A percentile compares a stretch with the other conserved stretches of the same genome.
phyloP scores from a whole-genome alignment of 2,888 invertebrate genomes.

The Athalia rosae region DNA sequence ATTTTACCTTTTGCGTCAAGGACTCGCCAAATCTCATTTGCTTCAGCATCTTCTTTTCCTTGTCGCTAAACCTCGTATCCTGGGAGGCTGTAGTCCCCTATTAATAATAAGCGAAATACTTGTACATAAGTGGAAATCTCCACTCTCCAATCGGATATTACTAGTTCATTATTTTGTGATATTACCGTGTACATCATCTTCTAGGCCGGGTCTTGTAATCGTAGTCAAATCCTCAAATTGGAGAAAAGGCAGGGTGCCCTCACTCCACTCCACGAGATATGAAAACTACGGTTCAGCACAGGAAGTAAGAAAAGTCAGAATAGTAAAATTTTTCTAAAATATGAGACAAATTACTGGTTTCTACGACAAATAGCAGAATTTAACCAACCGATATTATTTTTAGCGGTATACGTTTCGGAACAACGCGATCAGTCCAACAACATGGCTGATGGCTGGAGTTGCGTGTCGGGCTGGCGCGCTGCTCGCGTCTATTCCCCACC shows the following conservation, averaged over 20 bases:
- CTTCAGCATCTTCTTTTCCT: conserved; percentile 99
- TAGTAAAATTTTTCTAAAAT: neutral
- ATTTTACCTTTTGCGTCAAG: conserved; percentile 88
- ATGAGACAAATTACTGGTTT: conserved; percentile 14
- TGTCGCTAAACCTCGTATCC: conserved; percentile 99
- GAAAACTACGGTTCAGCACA: conserved; percentile 33
- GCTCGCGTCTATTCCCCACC: neutral
- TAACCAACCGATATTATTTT: conserved; percentile 9
- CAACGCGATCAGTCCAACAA: conserved; percentile 53
- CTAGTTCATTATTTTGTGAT: neutral
- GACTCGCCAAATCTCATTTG: conserved; percentile 99
- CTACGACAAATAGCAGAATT: neutral
- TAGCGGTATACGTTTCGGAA: conserved; percentile 20
- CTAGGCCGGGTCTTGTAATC: conserved; percentile 34
- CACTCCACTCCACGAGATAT: neutral
- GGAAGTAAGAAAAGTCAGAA: conserved; percentile 23
- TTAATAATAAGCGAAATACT: conserved; percentile 58
- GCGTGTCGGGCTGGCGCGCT: neutral
- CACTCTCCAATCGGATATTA: too few species aligned
- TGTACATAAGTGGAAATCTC: too few species aligned
- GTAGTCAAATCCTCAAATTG: neutral
- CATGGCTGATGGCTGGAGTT: conserved; percentile 52
- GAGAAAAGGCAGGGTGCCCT: conserved; percentile 11
- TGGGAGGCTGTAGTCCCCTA: conserved; percentile 99
- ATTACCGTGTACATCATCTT: conserved; percentile 77